A percentile compares a stretch with the other conserved stretches of the same genome.
phyloP scores from a whole-genome alignment of 1,140 invertebrate genomes.

The Rhyzopertha dominica region DNA sequence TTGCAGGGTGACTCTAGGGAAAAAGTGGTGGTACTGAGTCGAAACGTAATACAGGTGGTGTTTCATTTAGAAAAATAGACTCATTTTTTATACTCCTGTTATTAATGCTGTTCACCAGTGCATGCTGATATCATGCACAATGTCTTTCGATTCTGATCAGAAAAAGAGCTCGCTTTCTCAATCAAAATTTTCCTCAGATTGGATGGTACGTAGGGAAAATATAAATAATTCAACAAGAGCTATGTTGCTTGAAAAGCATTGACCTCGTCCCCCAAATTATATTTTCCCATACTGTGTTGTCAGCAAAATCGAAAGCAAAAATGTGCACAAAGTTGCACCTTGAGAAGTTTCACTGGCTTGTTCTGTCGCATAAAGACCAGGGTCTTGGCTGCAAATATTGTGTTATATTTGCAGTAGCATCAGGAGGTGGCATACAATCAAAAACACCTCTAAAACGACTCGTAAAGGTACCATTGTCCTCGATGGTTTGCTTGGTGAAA shows the following conservation, averaged over 20 bases:
- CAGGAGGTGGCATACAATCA: neutral
- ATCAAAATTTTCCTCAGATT: neutral
- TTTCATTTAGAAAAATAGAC: too few relatives aligned
- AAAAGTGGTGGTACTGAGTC: too few relatives aligned
- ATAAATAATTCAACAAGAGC: too few relatives aligned
- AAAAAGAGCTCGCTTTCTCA: too few relatives aligned
- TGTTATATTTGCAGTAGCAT: neutral
- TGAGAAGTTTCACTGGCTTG: slow-evolving; percentile 2
- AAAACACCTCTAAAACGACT: neutral
- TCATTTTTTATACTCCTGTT: too few relatives aligned
- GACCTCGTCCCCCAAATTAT: neutral
- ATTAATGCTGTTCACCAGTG: too few relatives aligned
- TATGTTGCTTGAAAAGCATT: neutral
- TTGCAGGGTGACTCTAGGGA: too few relatives aligned
- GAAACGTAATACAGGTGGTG: too few relatives aligned
- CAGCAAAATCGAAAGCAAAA: neutral
- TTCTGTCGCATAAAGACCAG: neutral
- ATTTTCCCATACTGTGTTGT: neutral
- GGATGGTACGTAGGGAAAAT: neutral
- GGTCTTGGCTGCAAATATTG: slow-evolving; percentile 3
- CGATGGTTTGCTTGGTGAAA: neutral
- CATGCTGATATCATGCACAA: too few relatives aligned
- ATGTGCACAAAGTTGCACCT: slow-evolving; percentile 2
- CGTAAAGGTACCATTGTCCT: neutral
- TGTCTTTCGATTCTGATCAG: too few relatives aligned